phyloP scores from a whole-genome alignment of 1,140 invertebrate species.

The Drosophila watanabei region DNA sequence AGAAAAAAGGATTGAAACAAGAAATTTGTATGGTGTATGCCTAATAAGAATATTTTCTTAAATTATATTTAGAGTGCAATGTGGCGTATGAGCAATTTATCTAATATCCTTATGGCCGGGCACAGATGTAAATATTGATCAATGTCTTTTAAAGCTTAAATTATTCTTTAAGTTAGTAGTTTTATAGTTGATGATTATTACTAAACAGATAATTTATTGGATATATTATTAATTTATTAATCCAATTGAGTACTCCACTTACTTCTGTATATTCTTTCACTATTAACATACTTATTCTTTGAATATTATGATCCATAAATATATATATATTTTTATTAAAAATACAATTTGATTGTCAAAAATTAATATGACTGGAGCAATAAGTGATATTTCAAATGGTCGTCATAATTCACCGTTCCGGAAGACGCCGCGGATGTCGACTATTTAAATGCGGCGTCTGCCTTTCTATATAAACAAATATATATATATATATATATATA shows the following conservation, averaged over 20 bases:
- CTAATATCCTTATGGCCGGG: neutral
- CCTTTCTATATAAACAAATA: neutral
- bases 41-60: neutral
- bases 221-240: too few relatives aligned
- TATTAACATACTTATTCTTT: too few relatives aligned
- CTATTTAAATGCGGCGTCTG: slow-evolving; percentile 57
- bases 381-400: slow-evolving; percentile 15
- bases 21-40: neutral
- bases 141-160: neutral
- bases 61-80: slow-evolving; percentile 1
- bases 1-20: neutral
- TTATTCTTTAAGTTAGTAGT: neutral
- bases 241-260: too few relatives aligned
- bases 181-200: too few relatives aligned
- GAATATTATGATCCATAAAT: neutral
- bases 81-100: slow-evolving; percentile 20
- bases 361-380: neutral
- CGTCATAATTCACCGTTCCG: slow-evolving; percentile 49
- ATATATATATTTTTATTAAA: too few relatives aligned
- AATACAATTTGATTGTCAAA: neutral
- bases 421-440: slow-evolving; percentile 53
- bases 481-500: neutral
- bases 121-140: slow-evolving; percentile 6
- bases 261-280: too few relatives aligned
- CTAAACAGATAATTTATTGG: too few relatives aligned